Evolutionary conservation across 2,888 invertebrate species (phyloP).

Genomic region (Callimorpha dominula): DNA sequence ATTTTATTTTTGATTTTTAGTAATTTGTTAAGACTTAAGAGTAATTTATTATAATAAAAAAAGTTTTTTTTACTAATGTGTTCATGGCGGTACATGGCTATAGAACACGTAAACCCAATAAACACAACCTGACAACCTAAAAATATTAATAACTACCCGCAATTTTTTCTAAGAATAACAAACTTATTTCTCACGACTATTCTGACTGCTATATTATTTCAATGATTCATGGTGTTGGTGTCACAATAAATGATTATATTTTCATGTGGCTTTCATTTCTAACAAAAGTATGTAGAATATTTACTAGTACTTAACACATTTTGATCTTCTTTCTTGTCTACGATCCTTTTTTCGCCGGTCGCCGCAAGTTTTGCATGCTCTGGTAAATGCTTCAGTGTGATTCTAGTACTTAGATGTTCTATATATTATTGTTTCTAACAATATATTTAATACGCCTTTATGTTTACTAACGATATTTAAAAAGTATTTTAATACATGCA

Average conservation of each 20-base stretch:
- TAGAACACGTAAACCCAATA: not conserved
- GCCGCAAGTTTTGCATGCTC: not conserved
- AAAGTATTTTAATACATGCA: constrained; percentile 21
- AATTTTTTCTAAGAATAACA: not conserved
- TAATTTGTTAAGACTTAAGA: not conserved
- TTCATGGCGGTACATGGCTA: not conserved
- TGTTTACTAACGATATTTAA: not conserved
- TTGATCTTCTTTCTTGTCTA: too few species aligned
- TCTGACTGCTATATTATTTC: not conserved
- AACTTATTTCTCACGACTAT: not conserved
- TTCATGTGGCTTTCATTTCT: constrained; percentile 45
- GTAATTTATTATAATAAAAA: not conserved
- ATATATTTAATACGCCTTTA: not conserved
- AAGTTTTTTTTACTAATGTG: not conserved
- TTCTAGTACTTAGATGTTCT: not conserved
- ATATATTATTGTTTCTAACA: not conserved
- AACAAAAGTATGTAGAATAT: not conserved
- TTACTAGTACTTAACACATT: too few species aligned
- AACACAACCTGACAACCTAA: not conserved
- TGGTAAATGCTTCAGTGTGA: not conserved
- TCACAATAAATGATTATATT: constrained; percentile 36
- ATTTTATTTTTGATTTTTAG: not conserved
- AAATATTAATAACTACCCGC: not conserved
- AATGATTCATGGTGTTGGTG: constrained; percentile 12
- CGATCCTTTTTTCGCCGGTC: not conserved